phyloP scores from a whole-genome alignment of 2,888 invertebrate species.

The Didymodactylos carnosus region DNA sequence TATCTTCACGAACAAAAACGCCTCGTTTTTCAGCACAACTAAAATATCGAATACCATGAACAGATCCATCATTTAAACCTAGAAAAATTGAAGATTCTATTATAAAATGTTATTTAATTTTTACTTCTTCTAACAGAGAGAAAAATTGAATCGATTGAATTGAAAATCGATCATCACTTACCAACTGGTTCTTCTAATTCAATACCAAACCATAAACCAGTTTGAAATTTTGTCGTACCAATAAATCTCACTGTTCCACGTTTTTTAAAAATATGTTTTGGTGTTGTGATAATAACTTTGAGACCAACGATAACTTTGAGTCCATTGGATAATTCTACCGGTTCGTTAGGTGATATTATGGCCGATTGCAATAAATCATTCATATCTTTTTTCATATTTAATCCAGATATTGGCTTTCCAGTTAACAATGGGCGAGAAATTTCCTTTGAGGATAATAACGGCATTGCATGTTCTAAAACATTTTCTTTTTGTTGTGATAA shows the following conservation, averaged over 20 bases:
- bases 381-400: too few species aligned
- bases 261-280: background rate
- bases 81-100: background rate
- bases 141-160: too few species aligned
- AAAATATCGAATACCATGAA: slow-evolving; percentile 46
- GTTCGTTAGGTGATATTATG: too few species aligned
- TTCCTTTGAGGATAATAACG: too few species aligned
- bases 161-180: slow-evolving; percentile 28
- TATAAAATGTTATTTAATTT: background rate
- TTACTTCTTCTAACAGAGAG: background rate
- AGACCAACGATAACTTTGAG: background rate
- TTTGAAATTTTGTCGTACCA: slow-evolving; percentile 2
- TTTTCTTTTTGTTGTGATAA: too few species aligned
- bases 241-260: background rate
- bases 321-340: background rate
- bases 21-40: slow-evolving; percentile 42
- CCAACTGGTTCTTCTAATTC: slow-evolving; percentile 43
- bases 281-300: slow-evolving; percentile 3
- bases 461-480: too few species aligned
- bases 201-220: slow-evolving; percentile 47
- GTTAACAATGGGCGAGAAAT: too few species aligned
- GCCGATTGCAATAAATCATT: too few species aligned
- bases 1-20: slow-evolving; percentile 40
- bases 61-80: slow-evolving; percentile 41
- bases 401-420: too few species aligned